phyloP scores from a whole-genome alignment of 2,797 vertebrate species.

The Acrossocheilus wenchowensis region DNA sequence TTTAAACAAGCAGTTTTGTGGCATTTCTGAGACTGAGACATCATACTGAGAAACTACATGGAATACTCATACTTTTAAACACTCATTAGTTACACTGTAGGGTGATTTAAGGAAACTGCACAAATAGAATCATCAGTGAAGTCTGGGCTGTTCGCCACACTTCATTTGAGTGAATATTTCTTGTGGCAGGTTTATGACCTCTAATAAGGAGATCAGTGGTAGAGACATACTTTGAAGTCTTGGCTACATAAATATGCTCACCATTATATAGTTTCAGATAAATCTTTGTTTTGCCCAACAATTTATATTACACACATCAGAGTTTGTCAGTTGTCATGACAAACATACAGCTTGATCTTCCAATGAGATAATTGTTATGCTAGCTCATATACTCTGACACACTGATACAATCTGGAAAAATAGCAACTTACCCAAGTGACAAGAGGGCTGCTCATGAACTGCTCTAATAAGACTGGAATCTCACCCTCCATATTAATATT shows the following conservation, averaged over 20 bases:
- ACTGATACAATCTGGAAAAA: background rate
- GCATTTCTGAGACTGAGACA: background rate
- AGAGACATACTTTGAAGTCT: background rate
- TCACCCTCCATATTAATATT: constrained; percentile 83
- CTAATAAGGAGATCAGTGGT: background rate
- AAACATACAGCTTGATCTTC: background rate
- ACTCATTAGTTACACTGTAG: background rate
- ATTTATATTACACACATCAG: too few species aligned
- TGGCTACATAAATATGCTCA: background rate
- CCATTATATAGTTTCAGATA: background rate
- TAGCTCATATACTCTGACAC: background rate
- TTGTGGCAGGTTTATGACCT: background rate
- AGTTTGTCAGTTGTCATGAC: background rate
- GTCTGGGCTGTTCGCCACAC: background rate
- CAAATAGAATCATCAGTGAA: background rate
- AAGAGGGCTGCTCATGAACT: constrained; percentile 91
- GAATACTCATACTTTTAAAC: background rate
- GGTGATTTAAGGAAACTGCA: background rate
- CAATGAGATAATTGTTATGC: background rate
- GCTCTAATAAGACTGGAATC: constrained; percentile 83
- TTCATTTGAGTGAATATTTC: background rate
- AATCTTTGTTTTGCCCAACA: too few species aligned
- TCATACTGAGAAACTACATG: too few species aligned
- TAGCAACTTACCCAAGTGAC: constrained; percentile 89
- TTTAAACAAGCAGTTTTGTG: background rate